Evolutionary conservation across 2,888 invertebrate species (phyloP), one percentile per base, ranked within the genome.

Genomic region (Melanchra persicariae): DNA sequence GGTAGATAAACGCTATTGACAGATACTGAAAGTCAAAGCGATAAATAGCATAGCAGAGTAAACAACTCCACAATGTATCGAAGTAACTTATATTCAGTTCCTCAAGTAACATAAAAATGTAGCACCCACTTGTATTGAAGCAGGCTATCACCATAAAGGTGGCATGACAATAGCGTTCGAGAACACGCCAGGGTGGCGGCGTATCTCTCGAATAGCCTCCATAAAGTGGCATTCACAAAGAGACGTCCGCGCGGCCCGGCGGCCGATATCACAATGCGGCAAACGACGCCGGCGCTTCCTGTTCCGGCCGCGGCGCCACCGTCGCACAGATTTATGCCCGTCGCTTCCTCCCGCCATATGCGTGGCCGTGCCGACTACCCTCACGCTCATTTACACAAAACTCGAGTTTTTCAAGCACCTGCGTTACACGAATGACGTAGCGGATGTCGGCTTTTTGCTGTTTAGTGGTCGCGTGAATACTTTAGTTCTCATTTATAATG

Each of bases 251-350:
- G 89, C 92, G 92, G 94, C 93, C 92, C 91, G 92, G 84, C 93
- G 92, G 89, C 94, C 94, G 95, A 94, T 94, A 95, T 89, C 93
- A 96, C 96, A 96, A 95, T 96, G 95, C 94, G 95, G 94, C 95
- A 95, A 95, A 95, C 96, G 96, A 96, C 95, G 95, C 85, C 92
- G 91, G 92, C 91, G 90, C 94, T 95, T 96, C 96, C 96, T 92
- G 83, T 95, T 95, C 95, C 96, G 95, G 95, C 91, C 94, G 91
- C 94, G 93, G 93, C 93, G 94, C 94, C 93, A 94, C 94, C 83
- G 93, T 93, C 92, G 93, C 93, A 79, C 89, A 95, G 95, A 96
- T 96, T 96, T 96, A 96, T 96, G 95, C 94, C 91, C 90, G 93
- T 89, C 93, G 92, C 95, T 95, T 95, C 95, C 95, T 94, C 91